These are phyloP conservation scores for Apamea sordens DNA, from an alignment of 2,888 invertebrate genomes.

Conservation along the genomic window DNA sequence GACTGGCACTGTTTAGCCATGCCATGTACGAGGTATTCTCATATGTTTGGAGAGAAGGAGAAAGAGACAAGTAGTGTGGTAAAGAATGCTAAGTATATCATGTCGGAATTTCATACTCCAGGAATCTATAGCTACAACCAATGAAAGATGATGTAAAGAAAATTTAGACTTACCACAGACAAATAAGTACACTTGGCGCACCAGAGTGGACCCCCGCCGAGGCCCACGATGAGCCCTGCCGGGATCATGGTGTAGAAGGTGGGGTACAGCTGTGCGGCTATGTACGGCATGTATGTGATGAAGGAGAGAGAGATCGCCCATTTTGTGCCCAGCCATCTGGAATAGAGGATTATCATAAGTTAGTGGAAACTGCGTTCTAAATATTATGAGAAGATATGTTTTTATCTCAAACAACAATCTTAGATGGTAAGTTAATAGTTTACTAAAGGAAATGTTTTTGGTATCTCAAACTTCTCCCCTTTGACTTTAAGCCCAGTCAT, in stretches of 20 bases:
- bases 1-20: neutral
- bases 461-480: neutral
- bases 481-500: neutral
- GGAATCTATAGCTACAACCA: neutral
- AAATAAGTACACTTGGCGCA: conserved; percentile 93
- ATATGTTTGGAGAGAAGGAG: neutral
- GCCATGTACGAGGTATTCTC: neutral
- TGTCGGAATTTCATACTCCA: too few species aligned
- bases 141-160: neutral
- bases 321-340: conserved; percentile 92
- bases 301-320: conserved; percentile 92
- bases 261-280: conserved; percentile 92
- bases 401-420: neutral
- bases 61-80: neutral
- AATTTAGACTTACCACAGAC: conserved; percentile 87
- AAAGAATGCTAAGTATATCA: neutral
- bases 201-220: conserved; percentile 93
- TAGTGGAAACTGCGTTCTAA: neutral
- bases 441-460: neutral
- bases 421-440: neutral
- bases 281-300: conserved; percentile 92
- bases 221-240: conserved; percentile 91
- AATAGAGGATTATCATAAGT: conserved; percentile 38
- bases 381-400: too few species aligned
- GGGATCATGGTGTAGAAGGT: conserved; percentile 91